Evolutionary conservation across 1,140 invertebrate genomes (phyloP), one percentile per base, ranked within the genome.

Genomic region (Macrocentrus cingulum): DNA sequence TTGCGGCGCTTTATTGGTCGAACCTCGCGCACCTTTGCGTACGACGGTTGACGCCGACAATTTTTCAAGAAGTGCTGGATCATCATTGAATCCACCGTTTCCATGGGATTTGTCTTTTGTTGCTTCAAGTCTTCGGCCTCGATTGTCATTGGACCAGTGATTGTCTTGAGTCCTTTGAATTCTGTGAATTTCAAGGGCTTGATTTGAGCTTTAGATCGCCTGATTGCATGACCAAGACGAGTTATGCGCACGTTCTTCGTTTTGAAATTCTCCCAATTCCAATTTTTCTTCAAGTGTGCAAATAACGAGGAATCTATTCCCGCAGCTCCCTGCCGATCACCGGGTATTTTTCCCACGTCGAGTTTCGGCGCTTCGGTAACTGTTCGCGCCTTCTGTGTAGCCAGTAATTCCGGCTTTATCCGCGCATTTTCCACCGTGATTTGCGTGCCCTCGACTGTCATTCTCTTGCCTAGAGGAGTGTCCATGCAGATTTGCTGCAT

Each of bases 241-340:
- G n/a, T n/a, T n/a, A n/a, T n/a, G n/a, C n/a, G n/a, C n/a, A n/a
- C n/a, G n/a, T n/a, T n/a, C n/a, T n/a, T n/a, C n/a, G n/a, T n/a
- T n/a, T 32, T 59, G 1, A 44, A 23, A 22, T 45, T 64, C 1
- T 56, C 67, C 76, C 79, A 83, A 36, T 80, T 81, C 89, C 89
- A 91, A 63, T 89, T 90, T 4, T 86, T 77, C 61, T 86, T 85
- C 1, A 88, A 70, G 71, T 91, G 87, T 23, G 85, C 68, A 72
- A 85, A 91, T 25, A 91, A 74, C 1, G 82, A 74, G 0, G 88
- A 89, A 71, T 91, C 88, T 0, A 89, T 74, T 4, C 91, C 90
- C 39, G 83, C 88, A 3, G 89, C 89, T 1, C 91, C 90, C 54
- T 81, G 75, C 5, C 77, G 77, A 76, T 92, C 89, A 1, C 90